Evolutionary conservation across 2,797 vertebrate genomes (phyloP), one percentile per base, ranked within the genome.

Genomic region (Anguilla pacifica): DNA sequence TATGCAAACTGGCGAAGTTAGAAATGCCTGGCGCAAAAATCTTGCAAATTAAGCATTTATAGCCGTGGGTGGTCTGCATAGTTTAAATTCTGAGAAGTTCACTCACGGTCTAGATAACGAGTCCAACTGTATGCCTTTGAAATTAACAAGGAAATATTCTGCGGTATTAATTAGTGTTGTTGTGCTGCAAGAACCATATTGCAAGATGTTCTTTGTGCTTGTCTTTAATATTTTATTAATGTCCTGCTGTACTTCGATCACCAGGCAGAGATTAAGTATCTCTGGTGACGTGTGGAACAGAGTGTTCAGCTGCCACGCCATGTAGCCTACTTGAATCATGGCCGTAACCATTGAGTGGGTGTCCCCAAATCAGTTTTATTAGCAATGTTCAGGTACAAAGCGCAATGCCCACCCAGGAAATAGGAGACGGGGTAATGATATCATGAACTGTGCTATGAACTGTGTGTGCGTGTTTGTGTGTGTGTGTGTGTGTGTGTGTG

Each of bases 351-450:
- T 35, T 39, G 82, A 86, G 59, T 74, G 86, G 86, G 89, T 88
- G 88, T 89, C 87, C 89, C 15, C 10, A 46, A 85, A 86, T 83
- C 86, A 86, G 81, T 85, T 88, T 86, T 91, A 92, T 90, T 89
- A 86, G 89, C 88, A 87, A 90, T 92, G 92, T 91, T 86, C 87
- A 85, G 85, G 90, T 90, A 94, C 94, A 94, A 95, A 93, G 93
- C 87, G 64, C 83, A 90, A 88, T 91, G 89, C 87, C 92, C 92
- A 89, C 88, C 85, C 91, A 92, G 90, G 92, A 90, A 91, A 93
- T 90, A 92, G 87, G 94, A 94, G 92, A 95, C 93, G 93, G 93
- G 92, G 93, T 95, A 95, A 96, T 95, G 93, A 95, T 92, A 91
- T 94, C 95, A 96, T 96, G 95, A 90, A 88, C 87, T 85, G 22